A percentile compares a stretch with the other conserved stretches of the same genome.
Conservation (phyloP, 2,797 vertebrate species). For the Smutsia gigantea region DNA sequence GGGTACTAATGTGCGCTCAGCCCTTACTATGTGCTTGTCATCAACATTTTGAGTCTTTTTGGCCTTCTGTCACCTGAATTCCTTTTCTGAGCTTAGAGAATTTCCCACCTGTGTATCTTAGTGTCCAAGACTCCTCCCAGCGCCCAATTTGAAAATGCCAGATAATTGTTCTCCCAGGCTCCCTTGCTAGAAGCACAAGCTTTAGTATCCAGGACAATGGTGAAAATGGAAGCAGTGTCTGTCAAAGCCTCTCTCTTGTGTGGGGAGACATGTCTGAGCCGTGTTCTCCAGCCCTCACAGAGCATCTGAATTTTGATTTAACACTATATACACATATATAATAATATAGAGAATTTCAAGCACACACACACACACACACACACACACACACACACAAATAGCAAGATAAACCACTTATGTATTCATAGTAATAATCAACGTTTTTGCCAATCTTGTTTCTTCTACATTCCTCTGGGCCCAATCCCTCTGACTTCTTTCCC, state of each 20-base stretch:
- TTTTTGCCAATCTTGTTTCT: neutral
- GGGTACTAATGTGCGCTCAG: neutral
- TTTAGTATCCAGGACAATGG: neutral
- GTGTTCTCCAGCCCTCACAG: neutral
- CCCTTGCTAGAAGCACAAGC: neutral
- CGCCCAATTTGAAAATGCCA: neutral
- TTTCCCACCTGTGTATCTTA: neutral
- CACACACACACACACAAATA: neutral
- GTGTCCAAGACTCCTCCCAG: neutral
- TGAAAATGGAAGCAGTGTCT: neutral
- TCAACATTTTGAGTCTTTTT: neutral
- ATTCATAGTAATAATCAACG: neutral
- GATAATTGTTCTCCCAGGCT: neutral
- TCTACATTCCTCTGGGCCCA: neutral
- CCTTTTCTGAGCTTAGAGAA: neutral
- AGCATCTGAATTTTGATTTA: neutral
- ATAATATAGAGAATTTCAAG: neutral
- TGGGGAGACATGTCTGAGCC: neutral
- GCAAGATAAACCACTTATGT: neutral
- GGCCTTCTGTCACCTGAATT: neutral
- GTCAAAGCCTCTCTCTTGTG: neutral
- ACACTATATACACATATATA: neutral
- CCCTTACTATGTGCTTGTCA: neutral
- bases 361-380: neutral
- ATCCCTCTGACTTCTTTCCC: neutral